Evolutionary conservation across 2,797 vertebrate genomes (phyloP), one percentile per base, ranked within the genome.

Genomic region (Valencia hispanica): DNA sequence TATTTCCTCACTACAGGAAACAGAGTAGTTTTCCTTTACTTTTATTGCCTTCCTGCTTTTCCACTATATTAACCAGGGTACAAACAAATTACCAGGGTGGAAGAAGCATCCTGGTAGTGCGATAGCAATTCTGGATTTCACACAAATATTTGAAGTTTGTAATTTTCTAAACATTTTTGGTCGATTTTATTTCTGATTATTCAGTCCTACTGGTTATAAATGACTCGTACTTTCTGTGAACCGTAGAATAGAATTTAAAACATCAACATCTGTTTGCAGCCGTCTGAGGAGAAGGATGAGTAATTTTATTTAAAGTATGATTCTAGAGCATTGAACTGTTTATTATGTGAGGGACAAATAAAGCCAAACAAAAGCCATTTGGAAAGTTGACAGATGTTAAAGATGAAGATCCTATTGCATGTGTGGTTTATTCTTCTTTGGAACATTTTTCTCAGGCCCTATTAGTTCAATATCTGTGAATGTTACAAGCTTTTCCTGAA

Each of bases 1-100:
- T 66, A 43, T 66, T 66, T 68, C 45, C 65, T 45, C 65, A 27
- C 25, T 68, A 6, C n/a, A 43, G 39, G 25, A 68, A 68, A 43
- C 65, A n/a, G 36, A 18, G 20, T 25, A 41, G 25, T 45, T n/a
- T 27, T 25, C 25, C 15, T 4, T 43, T 12, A 5, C 41, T 68
- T 45, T 68, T 68, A 68, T 68, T 68, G 41, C 41, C 41, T 27
- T 68, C 25, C n/a, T 45, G 65, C 41, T n/a, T 45, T 68, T 45
- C 14, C 36, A 68, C 39, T 43, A 12, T 12, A 43, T 68, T 43
- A 43, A 66, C 36, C 11, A 41, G 36, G 36, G 22, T n/a, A 41
- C 41, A 66, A 66, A 43, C 36, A n/a, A n/a, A 66, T 66, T 41
- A 43, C 39, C 39, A 41, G 12, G 36, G 63, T 14, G 15, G 11